Evolutionary conservation across 2,113 vertebrate genomes (phyloP).

Genomic region (Anguilla japonica): DNA sequence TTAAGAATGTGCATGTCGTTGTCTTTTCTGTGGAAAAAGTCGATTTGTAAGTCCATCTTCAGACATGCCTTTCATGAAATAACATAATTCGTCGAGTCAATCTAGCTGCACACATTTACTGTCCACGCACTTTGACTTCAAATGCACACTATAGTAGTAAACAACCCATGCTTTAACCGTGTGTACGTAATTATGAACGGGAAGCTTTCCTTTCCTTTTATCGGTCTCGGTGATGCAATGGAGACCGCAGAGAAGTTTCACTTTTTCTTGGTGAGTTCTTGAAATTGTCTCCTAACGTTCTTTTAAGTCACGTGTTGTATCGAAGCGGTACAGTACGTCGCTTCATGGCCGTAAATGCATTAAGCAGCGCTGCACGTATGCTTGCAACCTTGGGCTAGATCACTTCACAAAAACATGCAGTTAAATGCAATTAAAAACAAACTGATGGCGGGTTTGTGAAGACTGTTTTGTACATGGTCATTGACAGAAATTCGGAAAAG

Average conservation of each 20-base stretch:
- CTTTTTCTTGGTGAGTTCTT: constrained; percentile 32
- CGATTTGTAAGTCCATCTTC: constrained; percentile 24
- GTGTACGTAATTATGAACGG: not conserved
- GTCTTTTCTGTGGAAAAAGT: constrained; percentile 3
- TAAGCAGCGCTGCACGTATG: no score
- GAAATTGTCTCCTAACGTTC: constrained; percentile 45
- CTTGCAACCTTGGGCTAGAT: no score
- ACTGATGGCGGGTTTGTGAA: no score
- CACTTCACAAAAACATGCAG: no score
- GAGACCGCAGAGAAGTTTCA: constrained; percentile 19
- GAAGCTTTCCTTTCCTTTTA: not conserved
- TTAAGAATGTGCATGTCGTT: constrained; percentile 14
- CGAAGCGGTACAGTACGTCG: not conserved
- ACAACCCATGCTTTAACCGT: not conserved
- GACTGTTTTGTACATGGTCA: no score
- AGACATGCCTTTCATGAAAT: constrained; percentile 50
- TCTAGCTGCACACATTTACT: not conserved
- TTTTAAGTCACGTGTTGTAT: constrained; percentile 60
- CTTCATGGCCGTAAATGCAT: not conserved
- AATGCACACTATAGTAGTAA: not conserved
- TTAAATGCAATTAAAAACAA: no score
- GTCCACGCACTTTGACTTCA: not conserved
- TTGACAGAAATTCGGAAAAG: no score
- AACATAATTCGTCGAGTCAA: not conserved
- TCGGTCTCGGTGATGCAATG: constrained; percentile 24